Evolutionary conservation across 2,888 invertebrate species (phyloP).

Genomic region (Synergus umbraculus): DNA sequence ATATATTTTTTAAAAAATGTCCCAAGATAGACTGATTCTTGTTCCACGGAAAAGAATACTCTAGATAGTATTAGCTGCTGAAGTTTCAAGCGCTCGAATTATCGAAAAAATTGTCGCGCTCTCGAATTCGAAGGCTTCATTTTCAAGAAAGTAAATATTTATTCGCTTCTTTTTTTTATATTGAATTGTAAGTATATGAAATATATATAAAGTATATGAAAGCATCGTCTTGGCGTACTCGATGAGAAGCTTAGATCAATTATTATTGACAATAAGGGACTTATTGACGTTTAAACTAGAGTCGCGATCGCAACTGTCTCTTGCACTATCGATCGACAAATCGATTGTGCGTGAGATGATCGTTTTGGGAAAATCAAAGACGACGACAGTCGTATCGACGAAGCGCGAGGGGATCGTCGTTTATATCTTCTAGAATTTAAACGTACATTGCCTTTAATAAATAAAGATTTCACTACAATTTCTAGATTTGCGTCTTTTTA

Average conservation of each 20-base stretch:
- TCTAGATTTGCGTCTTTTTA: background rate
- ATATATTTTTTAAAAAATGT: conserved; percentile 1
- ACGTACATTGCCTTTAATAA: conserved; percentile 64
- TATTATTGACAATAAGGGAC: conserved; percentile 47
- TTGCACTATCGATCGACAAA: background rate
- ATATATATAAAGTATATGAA: conserved; percentile 13
- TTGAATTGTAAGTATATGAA: background rate
- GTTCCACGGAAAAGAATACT: conserved; percentile 8
- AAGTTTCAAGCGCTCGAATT: conserved; percentile 8
- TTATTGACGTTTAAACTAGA: conserved; percentile 45
- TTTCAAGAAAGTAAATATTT: conserved; percentile 24
- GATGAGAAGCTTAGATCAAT: conserved; percentile 18
- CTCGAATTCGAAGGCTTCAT: background rate
- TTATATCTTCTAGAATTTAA: conserved; percentile 59
- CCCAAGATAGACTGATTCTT: conserved; percentile 2
- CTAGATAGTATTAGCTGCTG: conserved; percentile 30
- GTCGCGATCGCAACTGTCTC: conserved; percentile 47
- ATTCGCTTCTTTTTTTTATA: conserved; percentile 22
- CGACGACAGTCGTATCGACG: background rate
- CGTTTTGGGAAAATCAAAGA: background rate
- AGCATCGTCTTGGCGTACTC: conserved; percentile 45
- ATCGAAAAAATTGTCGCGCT: background rate
- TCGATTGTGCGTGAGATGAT: background rate
- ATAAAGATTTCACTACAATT: conserved; percentile 65
- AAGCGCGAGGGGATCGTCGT: conserved; percentile 57